These are phyloP conservation scores for Brachystomella parvula DNA, from an alignment of 1,140 invertebrate species.

Conservation along the genomic window DNA sequence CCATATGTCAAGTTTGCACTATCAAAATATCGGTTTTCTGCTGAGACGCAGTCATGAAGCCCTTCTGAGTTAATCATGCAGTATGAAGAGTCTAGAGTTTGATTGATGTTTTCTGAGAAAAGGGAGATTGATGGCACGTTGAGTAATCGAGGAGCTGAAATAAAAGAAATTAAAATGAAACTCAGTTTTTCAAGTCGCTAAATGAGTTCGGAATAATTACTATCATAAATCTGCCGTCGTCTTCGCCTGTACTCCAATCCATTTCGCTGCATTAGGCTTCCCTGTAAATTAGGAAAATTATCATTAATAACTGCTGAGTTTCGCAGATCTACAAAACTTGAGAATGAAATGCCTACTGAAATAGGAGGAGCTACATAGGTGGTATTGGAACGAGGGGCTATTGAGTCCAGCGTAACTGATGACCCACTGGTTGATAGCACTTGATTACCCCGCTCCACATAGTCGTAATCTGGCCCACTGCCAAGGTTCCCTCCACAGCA, in stretches of 20 bases:
- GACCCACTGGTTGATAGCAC: neutral
- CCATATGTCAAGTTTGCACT: constrained; percentile 31
- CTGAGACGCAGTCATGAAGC: constrained; percentile 34
- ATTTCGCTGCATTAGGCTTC: constrained; percentile 2
- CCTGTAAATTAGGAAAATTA: constrained; percentile 4
- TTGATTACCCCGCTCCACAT: constrained; percentile 27
- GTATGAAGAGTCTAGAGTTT: constrained; percentile 29
- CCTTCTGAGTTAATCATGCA: constrained; percentile 32
- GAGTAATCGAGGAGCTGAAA: constrained; percentile 24
- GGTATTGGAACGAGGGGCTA: constrained; percentile 15
- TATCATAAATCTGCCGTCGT: constrained; percentile 26
- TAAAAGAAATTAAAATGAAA: neutral
- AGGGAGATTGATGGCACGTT: constrained; percentile 34
- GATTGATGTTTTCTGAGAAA: constrained; percentile 29
- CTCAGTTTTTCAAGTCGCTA: neutral
- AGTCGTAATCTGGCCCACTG: constrained; percentile 17
- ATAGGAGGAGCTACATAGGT: constrained; percentile 19
- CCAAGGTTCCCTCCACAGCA: constrained; percentile 29
- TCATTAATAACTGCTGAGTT: constrained; percentile 14
- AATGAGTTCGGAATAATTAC: constrained; percentile 9
- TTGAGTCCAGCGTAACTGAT: neutral
- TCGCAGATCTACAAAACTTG: neutral
- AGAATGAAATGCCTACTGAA: neutral
- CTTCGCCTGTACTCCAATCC: constrained; percentile 21
- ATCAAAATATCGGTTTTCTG: constrained; percentile 32